Conservation (phyloP, 2,888 invertebrate species). For the Deilephila porcellus region DNA sequence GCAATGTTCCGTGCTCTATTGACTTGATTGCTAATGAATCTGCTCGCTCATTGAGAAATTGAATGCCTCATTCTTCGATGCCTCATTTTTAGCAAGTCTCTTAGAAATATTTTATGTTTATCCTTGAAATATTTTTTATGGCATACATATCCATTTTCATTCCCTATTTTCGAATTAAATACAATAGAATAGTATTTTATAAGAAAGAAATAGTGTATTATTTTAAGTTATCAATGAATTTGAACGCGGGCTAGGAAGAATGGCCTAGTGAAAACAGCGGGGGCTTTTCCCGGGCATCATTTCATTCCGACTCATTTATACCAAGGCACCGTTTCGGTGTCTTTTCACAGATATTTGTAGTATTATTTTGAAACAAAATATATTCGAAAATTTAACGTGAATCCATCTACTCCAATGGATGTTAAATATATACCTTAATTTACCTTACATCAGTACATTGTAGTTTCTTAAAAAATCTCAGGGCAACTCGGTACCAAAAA, state of each 20-base stretch:
- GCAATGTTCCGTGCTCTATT: conserved; percentile 21
- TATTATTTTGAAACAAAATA: neutral
- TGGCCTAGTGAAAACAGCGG: neutral
- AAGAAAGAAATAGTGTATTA: neutral
- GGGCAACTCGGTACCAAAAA: too few species aligned
- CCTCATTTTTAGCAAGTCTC: too few species aligned
- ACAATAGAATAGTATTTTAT: neutral
- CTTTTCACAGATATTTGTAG: too few species aligned
- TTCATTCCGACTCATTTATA: neutral
- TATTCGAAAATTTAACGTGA: neutral
- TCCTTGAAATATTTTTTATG: neutral
- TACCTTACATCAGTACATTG: too few species aligned
- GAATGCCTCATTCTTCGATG: neutral
- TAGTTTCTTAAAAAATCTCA: too few species aligned
- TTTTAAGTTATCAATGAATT: neutral
- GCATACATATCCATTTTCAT: neutral
- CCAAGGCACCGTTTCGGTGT: neutral
- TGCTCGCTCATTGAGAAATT: neutral
- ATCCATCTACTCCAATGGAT: too few species aligned
- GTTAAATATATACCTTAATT: too few species aligned
- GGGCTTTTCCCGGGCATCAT: neutral
- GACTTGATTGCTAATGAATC: conserved; percentile 7
- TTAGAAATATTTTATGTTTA: neutral
- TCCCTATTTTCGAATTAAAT: neutral
- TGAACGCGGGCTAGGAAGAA: neutral